phyloP scores from a whole-genome alignment of 2,113 vertebrate genomes.

The Heliornis fulica region DNA sequence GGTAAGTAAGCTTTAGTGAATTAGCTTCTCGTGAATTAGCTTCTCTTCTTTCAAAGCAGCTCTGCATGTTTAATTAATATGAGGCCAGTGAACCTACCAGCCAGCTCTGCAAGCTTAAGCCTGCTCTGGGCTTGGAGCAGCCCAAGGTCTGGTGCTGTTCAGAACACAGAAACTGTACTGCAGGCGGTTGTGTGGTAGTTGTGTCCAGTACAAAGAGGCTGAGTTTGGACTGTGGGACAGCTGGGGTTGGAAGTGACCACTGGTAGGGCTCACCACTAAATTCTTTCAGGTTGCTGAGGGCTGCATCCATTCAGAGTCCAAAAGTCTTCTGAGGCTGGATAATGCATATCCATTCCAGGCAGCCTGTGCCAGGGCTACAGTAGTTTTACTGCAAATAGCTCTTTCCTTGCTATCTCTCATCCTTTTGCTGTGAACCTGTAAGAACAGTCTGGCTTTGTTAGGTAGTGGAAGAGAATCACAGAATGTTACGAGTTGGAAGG shows the following conservation, averaged over 20 bases:
- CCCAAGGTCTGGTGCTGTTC: not conserved
- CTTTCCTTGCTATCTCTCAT: not conserved
- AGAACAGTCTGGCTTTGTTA: not conserved
- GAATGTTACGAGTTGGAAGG: no score
- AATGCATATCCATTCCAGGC: not conserved
- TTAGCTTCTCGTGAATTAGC: not conserved
- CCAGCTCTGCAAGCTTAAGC: not conserved
- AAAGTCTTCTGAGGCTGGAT: not conserved
- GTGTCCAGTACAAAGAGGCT: not conserved
- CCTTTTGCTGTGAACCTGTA: not conserved
- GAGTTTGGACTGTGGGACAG: not conserved
- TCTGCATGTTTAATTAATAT: not conserved
- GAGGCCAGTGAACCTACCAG: not conserved
- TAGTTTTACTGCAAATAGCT: not conserved
- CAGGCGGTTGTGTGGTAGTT: not conserved
- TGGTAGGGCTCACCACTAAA: no score
- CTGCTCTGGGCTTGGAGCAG: not conserved
- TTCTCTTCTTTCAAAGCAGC: not conserved
- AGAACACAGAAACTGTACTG: not conserved
- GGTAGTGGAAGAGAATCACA: not conserved
- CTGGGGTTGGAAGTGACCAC: not conserved
- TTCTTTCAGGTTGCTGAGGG: not conserved
- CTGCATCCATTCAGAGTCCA: not conserved
- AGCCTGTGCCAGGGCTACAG: not conserved
- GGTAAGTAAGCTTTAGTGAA: constrained; percentile 72